Evolutionary conservation across 1,140 invertebrate species (phyloP).

Genomic region (Bombus vancouverensis): DNA sequence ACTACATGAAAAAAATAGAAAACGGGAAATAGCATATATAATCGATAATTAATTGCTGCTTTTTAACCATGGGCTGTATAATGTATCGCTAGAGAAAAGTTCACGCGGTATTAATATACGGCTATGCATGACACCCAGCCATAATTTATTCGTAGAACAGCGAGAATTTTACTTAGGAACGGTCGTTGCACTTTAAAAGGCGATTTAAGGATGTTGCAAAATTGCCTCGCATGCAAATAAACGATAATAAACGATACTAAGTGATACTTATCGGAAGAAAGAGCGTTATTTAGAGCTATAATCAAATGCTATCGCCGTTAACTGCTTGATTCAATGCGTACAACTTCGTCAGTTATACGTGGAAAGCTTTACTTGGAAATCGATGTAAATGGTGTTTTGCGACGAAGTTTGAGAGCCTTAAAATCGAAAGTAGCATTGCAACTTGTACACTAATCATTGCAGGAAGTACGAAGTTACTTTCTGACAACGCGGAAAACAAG

Average conservation of each 20-base stretch:
- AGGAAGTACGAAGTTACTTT: neutral
- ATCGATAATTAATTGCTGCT: neutral
- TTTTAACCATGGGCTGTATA: neutral
- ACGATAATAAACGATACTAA: neutral
- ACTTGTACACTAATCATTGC: neutral
- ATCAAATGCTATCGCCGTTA: neutral
- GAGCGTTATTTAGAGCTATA: neutral
- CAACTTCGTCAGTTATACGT: too few relatives aligned
- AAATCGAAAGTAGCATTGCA: constrained; percentile 3
- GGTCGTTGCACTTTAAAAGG: neutral
- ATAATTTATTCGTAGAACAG: constrained; percentile 6
- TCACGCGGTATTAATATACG: neutral
- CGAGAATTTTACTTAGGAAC: neutral
- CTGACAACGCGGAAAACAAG: neutral
- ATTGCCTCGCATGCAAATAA: neutral
- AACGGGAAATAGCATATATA: neutral
- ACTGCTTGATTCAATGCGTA: neutral
- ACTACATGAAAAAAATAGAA: neutral
- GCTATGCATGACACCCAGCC: neutral
- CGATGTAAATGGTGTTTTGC: neutral
- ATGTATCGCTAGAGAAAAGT: neutral
- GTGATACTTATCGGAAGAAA: neutral
- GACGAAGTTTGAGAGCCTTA: neutral
- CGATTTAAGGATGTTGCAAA: neutral
- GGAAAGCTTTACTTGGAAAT: neutral